phyloP scores from a whole-genome alignment of 1,140 invertebrate genomes.

The Hormaphis cornu region DNA sequence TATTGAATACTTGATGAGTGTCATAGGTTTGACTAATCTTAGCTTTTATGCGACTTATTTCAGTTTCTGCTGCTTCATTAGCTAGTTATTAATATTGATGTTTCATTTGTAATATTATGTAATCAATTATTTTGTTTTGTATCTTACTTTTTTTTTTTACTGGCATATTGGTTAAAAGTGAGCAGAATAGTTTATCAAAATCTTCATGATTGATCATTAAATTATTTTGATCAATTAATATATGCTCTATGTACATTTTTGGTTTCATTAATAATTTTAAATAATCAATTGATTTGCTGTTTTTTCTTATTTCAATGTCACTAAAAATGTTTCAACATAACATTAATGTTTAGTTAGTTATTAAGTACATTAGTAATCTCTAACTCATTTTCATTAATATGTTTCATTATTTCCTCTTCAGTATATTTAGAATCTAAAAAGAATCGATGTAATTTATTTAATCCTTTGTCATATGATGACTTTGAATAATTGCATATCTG shows the following conservation, averaged over 20 bases:
- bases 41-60: not conserved
- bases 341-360: not conserved
- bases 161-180: not conserved
- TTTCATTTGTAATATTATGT: not conserved
- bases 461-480: not conserved
- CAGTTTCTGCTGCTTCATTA: not conserved
- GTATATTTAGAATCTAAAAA: not conserved
- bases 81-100: not conserved
- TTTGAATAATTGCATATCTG: not conserved
- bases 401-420: not conserved
- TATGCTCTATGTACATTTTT: not conserved
- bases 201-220: not conserved
- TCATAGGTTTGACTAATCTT: not conserved
- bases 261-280: not conserved
- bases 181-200: not conserved
- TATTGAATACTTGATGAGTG: not conserved
- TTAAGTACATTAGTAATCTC: not conserved
- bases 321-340: not conserved
- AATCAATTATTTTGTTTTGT: not conserved
- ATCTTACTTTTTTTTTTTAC: not conserved
- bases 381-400: slow-evolving; percentile 4
- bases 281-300: not conserved
- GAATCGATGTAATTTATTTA: not conserved
- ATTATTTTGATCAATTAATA: not conserved
- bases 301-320: slow-evolving; percentile 7